phyloP scores from a whole-genome alignment of 2,888 invertebrate species.

The Timema cristinae region DNA sequence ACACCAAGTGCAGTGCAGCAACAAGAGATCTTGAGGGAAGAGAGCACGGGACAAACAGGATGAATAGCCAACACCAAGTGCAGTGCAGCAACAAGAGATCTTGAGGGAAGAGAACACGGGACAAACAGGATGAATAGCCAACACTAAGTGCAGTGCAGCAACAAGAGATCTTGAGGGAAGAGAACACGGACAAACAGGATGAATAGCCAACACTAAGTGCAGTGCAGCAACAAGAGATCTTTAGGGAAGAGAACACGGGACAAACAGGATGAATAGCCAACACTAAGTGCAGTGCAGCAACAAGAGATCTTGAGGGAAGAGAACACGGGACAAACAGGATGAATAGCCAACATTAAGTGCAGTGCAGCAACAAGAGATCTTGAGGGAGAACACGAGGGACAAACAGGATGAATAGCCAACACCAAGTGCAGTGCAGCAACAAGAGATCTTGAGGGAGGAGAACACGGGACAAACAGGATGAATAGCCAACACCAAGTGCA shows the following conservation, averaged over 20 bases:
- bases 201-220: constrained; percentile 32
- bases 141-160: constrained; percentile 40
- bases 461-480: no score
- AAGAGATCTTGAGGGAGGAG: constrained; percentile 37
- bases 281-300: constrained; percentile 40
- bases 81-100: constrained; percentile 42
- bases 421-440: constrained; percentile 40
- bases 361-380: constrained; percentile 42
- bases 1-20: constrained; percentile 39
- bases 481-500: constrained; percentile 29
- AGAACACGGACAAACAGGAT: no score
- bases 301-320: constrained; percentile 37
- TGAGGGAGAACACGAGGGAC: not conserved
- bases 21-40: constrained; percentile 38
- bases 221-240: constrained; percentile 42
- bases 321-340: no score
- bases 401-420: no score
- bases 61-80: constrained; percentile 27
- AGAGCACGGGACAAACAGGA: no score
- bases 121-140: no score
- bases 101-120: constrained; percentile 21
- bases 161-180: constrained; percentile 38
- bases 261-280: no score
- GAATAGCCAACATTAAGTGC: constrained; percentile 32
- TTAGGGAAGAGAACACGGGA: not conserved